Evolutionary conservation across 2,797 vertebrate species (phyloP), one percentile per base, ranked within the genome.

Genomic region (Aeoliscus strigatus): DNA sequence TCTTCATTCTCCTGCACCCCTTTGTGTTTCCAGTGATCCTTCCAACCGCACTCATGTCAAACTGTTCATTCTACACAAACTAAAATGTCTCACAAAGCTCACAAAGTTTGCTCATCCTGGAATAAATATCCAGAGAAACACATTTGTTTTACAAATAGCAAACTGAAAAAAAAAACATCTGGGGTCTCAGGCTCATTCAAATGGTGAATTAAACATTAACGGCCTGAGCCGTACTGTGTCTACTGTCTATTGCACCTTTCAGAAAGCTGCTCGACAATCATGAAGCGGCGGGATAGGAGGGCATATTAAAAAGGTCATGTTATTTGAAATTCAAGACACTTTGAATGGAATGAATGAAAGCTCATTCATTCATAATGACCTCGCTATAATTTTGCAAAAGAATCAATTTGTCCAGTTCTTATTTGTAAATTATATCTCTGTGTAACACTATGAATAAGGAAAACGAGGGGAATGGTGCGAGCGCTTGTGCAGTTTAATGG

Each of bases 301-400:
- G 61, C 63, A 80, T 82, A 79, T 70, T 81, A 73, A 79, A 86
- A 82, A 83, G 77, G 73, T 81, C 69, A 75, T 50, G 64, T 75
- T 58, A 73, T 72, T 82, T 76, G 70, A 74, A 71, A 76, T 76
- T 75, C 69, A 54, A 49, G 46, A 57, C 48, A 28, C 46, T 74
- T 76, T 60, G 50, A 61, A 59, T 51, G 61, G 69, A 76, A 79
- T 63, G 55, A 74, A 67, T n/a, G n/a, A n/a, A n/a, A 78, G 50
- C 11, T 47, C 44, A 55, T 61, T 77, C 51, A 58, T 66, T 61
- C 53, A 42, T 74, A 70, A 80, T 76, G 47, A 32, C 50, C 35
- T 27, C n/a, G n/a, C n/a, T n/a, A 41, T 66, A 58, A 77, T 73
- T 76, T 70, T 73, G 61, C 27, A 6, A 0, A 6, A 25, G 42